Evolutionary conservation across 2,888 invertebrate species (phyloP).

Genomic region (Hybos culiciformis): DNA sequence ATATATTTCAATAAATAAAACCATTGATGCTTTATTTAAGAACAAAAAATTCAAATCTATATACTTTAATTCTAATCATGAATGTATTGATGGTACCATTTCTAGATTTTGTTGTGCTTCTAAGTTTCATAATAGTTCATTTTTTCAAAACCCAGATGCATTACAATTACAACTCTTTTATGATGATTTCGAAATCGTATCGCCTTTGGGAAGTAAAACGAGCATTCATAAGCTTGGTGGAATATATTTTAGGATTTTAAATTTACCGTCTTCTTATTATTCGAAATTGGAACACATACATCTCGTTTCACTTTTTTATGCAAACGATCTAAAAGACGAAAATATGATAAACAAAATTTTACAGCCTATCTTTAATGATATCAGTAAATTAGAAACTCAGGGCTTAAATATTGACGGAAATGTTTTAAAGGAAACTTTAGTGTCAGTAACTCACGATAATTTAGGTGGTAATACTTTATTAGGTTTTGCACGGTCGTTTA

Average conservation of each 20-base stretch:
- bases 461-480: not conserved
- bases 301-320: constrained; percentile 4
- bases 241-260: constrained; percentile 1
- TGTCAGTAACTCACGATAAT: not conserved
- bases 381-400: not conserved
- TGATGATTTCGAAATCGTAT: too few species aligned
- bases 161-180: too few species aligned
- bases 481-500: constrained; percentile 2
- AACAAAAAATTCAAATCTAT: too few species aligned
- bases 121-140: too few species aligned
- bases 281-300: not conserved
- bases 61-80: too few species aligned
- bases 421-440: not conserved
- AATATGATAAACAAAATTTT: not conserved
- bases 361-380: not conserved
- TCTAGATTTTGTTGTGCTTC: too few species aligned
- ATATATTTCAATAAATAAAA: too few species aligned
- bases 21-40: too few species aligned
- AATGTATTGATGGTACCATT: too few species aligned
- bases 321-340: not conserved
- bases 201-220: not conserved
- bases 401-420: constrained; percentile 1
- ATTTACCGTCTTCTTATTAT: not conserved
- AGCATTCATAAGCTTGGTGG: constrained; percentile 1
- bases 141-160: too few species aligned